A percentile compares a stretch with the other conserved stretches of the same genome.
phyloP scores from a whole-genome alignment of 2,888 invertebrate genomes.

The Monochamus alternatus region DNA sequence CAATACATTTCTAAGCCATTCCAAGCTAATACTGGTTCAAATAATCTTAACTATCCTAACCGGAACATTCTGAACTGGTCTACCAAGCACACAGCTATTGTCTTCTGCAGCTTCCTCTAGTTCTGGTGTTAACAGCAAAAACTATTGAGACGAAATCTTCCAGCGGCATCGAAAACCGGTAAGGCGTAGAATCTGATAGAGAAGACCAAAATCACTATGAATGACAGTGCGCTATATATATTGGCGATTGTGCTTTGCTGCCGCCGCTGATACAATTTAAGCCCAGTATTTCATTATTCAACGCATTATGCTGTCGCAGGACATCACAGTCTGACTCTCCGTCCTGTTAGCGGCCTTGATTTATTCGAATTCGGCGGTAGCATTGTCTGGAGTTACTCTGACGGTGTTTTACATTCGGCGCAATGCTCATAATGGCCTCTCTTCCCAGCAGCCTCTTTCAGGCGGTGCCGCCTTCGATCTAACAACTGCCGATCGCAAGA shows the following conservation, averaged over 20 bases:
- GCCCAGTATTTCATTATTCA: slow-evolving; percentile 69
- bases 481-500: slow-evolving; percentile 42
- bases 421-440: slow-evolving; percentile 60
- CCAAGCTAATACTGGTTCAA: too few species aligned
- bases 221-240: slow-evolving; percentile 61
- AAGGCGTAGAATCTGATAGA: slow-evolving; percentile 36
- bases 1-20: too few species aligned
- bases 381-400: slow-evolving; percentile 62
- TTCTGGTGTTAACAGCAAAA: slow-evolving; percentile 23
- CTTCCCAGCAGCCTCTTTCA: slow-evolving; percentile 52
- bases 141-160: slow-evolving; percentile 27
- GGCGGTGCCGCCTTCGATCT: slow-evolving; percentile 43
- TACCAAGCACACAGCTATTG: background rate
- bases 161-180: slow-evolving; percentile 29
- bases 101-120: background rate
- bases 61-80: too few species aligned
- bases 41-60: too few species aligned
- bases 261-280: slow-evolving; percentile 67
- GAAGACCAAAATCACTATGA: slow-evolving; percentile 61
- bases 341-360: slow-evolving; percentile 69
- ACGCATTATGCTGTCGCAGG: slow-evolving; percentile 67
- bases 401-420: slow-evolving; percentile 60
- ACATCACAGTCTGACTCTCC: slow-evolving; percentile 65
- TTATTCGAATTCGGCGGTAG: slow-evolving; percentile 67
- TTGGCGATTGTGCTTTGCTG: slow-evolving; percentile 53